Conservation (phyloP, 2,797 vertebrate species). For the Leuciscus waleckii region DNA sequence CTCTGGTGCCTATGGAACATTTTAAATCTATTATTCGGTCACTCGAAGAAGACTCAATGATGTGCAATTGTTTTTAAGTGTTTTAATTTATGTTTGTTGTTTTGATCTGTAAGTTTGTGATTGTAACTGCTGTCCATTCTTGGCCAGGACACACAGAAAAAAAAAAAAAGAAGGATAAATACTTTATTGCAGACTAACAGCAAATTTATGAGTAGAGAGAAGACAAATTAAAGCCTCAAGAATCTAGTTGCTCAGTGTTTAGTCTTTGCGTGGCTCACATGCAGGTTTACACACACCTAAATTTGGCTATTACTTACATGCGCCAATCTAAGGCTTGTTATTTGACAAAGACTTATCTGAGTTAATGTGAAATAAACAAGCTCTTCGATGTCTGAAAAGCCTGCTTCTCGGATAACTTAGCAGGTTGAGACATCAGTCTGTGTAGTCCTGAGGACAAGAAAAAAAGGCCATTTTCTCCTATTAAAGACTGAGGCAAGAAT, state of each 20-base stretch:
- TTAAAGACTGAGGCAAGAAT: slow-evolving; percentile 57
- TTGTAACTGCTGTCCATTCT: too few relatives aligned
- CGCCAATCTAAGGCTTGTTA: slow-evolving; percentile 12
- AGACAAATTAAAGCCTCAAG: not conserved
- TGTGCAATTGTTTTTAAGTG: too few relatives aligned
- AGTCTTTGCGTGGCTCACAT: slow-evolving; percentile 18
- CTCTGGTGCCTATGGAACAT: too few relatives aligned
- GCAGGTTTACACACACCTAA: slow-evolving; percentile 18
- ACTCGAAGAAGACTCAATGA: too few relatives aligned
- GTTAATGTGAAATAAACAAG: slow-evolving; percentile 34
- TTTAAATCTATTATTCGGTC: too few relatives aligned
- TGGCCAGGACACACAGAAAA: too few relatives aligned
- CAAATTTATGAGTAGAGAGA: not conserved
- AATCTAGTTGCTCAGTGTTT: not conserved
- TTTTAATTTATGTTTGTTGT: too few relatives aligned
- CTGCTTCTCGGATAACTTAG: slow-evolving; percentile 22
- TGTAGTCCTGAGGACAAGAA: slow-evolving; percentile 20
- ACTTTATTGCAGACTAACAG: not conserved
- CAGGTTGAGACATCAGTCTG: slow-evolving; percentile 16
- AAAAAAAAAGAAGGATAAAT: not conserved
- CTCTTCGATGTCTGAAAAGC: slow-evolving; percentile 8
- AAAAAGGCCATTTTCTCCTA: slow-evolving; percentile 45
- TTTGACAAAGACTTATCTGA: slow-evolving; percentile 27
- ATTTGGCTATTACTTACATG: slow-evolving; percentile 24
- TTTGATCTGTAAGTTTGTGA: too few relatives aligned